These are phyloP conservation scores for Phortica variegata DNA, from an alignment of 1,140 invertebrate species.

Conservation along the genomic window DNA sequence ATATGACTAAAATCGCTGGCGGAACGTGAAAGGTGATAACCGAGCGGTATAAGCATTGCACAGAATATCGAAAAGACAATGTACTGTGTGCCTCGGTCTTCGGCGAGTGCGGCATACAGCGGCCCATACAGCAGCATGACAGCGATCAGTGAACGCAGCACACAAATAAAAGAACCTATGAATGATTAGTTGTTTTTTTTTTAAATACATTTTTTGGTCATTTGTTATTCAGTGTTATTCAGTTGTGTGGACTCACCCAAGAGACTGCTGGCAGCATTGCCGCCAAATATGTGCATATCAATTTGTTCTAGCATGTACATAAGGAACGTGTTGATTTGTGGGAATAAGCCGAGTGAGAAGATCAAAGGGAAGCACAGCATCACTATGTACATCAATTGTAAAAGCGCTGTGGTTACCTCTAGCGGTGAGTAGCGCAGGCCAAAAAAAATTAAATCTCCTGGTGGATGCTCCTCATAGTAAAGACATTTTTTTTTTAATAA, in stretches of 20 bases:
- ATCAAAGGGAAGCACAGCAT: conserved; percentile 89
- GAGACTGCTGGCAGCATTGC: conserved; percentile 90
- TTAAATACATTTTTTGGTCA: too few relatives aligned
- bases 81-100: conserved; percentile 83
- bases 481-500: conserved; percentile 44
- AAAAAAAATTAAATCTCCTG: conserved; percentile 62
- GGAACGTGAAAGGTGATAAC: conserved; percentile 90
- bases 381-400: conserved; percentile 76
- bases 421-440: conserved; percentile 72
- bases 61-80: conserved; percentile 95
- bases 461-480: conserved; percentile 26
- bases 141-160: conserved; percentile 77
- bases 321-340: conserved; percentile 94
- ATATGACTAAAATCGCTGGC: conserved; percentile 88
- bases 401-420: conserved; percentile 66
- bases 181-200: too few relatives aligned
- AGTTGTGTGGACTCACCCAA: conserved; percentile 53
- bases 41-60: conserved; percentile 81
- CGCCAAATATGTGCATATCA: conserved; percentile 97
- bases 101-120: conserved; percentile 79
- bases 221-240: too few relatives aligned
- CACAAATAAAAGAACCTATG: conserved; percentile 77
- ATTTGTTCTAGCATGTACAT: conserved; percentile 95
- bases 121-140: conserved; percentile 85
- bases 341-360: conserved; percentile 92